phyloP scores from a whole-genome alignment of 2,888 invertebrate species.

The Cheiracanthium punctorium region DNA sequence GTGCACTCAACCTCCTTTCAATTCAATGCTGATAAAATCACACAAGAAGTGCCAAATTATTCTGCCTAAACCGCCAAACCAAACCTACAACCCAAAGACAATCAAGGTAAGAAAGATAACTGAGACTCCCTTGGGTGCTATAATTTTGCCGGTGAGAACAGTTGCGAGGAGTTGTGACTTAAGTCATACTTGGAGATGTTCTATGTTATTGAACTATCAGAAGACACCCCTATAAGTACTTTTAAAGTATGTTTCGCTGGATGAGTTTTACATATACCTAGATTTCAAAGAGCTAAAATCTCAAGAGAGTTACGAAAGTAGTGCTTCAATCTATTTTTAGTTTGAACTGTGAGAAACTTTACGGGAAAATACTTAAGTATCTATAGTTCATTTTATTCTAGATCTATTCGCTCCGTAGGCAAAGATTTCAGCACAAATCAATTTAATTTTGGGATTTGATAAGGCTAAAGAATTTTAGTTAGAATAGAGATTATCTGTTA shows the following conservation, averaged over 20 bases:
- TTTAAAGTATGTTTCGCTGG: conserved; percentile 47
- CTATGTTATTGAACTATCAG: conserved; percentile 48
- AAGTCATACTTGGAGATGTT: conserved; percentile 39
- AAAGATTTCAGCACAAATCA: too few relatives aligned
- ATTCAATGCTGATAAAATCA: neutral
- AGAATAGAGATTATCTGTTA: too few relatives aligned
- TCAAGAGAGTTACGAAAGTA: conserved; percentile 5
- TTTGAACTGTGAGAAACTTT: conserved; percentile 12
- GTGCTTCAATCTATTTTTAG: conserved; percentile 40
- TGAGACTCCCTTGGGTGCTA: conserved; percentile 48
- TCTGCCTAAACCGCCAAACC: conserved; percentile 27
- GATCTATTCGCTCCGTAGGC: neutral
- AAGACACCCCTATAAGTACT: conserved; percentile 44
- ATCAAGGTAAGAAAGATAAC: conserved; percentile 58
- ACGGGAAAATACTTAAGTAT: conserved; percentile 27
- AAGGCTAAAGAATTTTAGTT: too few relatives aligned
- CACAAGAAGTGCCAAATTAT: conserved; percentile 7
- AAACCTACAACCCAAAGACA: conserved; percentile 47
- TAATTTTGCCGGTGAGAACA: conserved; percentile 37
- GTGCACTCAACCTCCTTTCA: neutral
- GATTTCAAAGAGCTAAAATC: conserved; percentile 35
- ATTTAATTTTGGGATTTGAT: too few relatives aligned
- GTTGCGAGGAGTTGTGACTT: conserved; percentile 33
- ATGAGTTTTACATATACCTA: conserved; percentile 60
- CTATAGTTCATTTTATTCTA: conserved; percentile 1